Evolutionary conservation across 2,888 invertebrate genomes (phyloP).

Genomic region (Cotesia congregata): DNA sequence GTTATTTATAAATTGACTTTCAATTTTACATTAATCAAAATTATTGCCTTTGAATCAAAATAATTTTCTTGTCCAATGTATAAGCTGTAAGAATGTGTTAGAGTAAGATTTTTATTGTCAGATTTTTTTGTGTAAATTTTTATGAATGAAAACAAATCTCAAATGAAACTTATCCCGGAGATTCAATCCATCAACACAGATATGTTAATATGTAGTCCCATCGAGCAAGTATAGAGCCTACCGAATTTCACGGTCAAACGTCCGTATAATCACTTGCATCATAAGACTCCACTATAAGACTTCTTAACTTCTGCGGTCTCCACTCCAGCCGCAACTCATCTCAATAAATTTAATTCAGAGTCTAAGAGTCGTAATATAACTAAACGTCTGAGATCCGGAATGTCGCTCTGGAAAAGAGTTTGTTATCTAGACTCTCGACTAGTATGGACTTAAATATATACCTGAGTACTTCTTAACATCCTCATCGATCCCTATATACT

Average conservation of each 20-base stretch:
- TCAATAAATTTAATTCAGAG: background rate
- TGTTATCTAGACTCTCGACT: constrained; percentile 22
- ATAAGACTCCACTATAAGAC: background rate
- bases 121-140: background rate
- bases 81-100: too few relatives aligned
- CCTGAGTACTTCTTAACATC: background rate
- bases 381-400: constrained; percentile 23
- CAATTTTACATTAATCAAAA: too few relatives aligned
- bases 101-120: too few relatives aligned
- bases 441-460: background rate
- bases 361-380: background rate
- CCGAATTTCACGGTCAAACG: constrained; percentile 31
- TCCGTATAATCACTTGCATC: background rate
- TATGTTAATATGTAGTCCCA: constrained; percentile 12
- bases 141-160: background rate
- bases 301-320: background rate
- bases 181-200: background rate
- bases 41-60: too few relatives aligned
- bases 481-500: background rate
- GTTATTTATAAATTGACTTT: too few relatives aligned
- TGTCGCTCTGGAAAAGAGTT: constrained; percentile 32
- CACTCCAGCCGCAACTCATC: background rate
- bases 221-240: constrained; percentile 19
- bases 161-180: background rate
- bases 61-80: too few relatives aligned